Evolutionary conservation across 2,113 vertebrate species (phyloP).

Genomic region (Hemiprocne comata): DNA sequence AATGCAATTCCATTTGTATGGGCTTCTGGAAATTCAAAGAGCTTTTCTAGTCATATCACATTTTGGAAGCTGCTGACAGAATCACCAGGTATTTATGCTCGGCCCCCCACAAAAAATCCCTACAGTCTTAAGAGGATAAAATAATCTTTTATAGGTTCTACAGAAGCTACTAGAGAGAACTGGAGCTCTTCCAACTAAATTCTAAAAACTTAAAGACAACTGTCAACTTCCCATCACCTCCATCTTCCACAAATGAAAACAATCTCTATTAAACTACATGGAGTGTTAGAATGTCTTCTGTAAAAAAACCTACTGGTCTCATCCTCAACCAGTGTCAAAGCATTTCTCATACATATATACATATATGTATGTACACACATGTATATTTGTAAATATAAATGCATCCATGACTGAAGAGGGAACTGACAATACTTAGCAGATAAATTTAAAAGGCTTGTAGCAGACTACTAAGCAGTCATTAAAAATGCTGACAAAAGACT

Average conservation of each 20-base stretch:
- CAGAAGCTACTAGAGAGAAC: background rate
- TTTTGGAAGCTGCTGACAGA: background rate
- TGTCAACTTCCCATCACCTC: background rate
- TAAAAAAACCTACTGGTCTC: background rate
- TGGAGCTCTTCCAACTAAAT: background rate
- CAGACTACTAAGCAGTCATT: background rate
- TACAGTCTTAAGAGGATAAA: background rate
- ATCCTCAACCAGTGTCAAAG: background rate
- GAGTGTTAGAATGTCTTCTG: background rate
- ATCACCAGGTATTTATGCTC: background rate
- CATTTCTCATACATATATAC: background rate
- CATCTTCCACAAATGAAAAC: background rate
- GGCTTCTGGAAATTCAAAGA: background rate
- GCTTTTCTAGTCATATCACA: background rate
- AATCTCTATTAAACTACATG: background rate
- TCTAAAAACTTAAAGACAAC: background rate
- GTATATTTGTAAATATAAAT: background rate
- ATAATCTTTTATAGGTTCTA: background rate
- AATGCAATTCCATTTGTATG: background rate
- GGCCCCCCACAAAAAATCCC: background rate
- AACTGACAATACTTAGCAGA: background rate
- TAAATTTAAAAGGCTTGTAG: background rate
- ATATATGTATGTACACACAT: background rate
- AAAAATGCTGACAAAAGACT: background rate
- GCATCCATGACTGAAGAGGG: background rate